Conservation (phyloP, 2,113 vertebrate genomes). For the Clarias macrocephalus region DNA sequence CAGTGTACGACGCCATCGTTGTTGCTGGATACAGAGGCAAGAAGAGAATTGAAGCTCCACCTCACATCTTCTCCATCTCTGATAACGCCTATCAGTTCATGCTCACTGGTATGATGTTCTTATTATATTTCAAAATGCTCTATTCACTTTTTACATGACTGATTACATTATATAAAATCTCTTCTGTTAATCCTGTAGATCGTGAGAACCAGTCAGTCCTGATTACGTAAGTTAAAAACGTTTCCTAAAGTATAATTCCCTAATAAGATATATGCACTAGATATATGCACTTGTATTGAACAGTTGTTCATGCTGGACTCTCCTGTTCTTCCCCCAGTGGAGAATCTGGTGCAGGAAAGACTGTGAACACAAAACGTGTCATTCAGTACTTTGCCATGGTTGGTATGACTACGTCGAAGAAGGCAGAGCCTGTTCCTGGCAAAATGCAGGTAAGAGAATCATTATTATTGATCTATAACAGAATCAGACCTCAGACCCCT, state of each 20-base stretch:
- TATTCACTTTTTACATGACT: conserved; percentile 57
- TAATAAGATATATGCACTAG: not conserved
- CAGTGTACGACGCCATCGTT: conserved; percentile 74
- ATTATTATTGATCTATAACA: not conserved
- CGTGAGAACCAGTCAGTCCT: conserved; percentile 60
- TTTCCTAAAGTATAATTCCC: not conserved
- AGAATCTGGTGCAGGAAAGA: conserved; percentile 96
- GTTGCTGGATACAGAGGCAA: conserved; percentile 68
- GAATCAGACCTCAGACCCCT: not conserved
- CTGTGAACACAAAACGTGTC: conserved; percentile 93
- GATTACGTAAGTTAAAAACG: conserved; percentile 78
- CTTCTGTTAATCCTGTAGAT: conserved; percentile 51
- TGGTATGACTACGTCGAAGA: conserved; percentile 74
- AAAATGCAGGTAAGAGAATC: conserved; percentile 79
- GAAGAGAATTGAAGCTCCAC: conserved; percentile 71
- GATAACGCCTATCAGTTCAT: conserved; percentile 74
- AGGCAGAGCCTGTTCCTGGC: conserved; percentile 52
- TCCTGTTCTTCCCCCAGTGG: conserved; percentile 66
- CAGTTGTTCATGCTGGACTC: not conserved
- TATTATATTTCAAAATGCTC: not conserved
- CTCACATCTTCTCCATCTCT: conserved; percentile 74
- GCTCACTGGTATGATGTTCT: conserved; percentile 63
- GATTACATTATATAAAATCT: too few relatives aligned
- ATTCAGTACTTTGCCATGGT: conserved; percentile 97
- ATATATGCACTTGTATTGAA: not conserved